Percentiles rank a stretch among this genome's conserved stretches.
phyloP scores from a whole-genome alignment of 2,888 invertebrate genomes.

The Drosophila monieri region DNA sequence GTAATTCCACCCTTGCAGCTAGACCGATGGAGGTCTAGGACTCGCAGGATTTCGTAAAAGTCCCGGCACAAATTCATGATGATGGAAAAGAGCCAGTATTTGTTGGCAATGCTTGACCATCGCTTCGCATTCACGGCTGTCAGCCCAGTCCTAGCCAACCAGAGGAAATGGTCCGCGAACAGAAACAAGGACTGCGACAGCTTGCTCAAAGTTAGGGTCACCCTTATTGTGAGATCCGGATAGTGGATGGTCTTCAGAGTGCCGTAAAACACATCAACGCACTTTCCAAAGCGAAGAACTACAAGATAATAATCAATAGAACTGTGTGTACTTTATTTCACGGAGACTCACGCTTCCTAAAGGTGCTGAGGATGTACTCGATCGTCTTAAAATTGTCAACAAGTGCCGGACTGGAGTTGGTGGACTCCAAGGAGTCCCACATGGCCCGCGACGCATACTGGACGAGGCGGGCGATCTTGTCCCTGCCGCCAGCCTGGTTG shows the following conservation, averaged over 20 bases:
- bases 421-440: conserved; percentile 90
- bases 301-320: not conserved
- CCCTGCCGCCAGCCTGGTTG: conserved; percentile 81
- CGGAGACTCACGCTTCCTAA: conserved; percentile 90
- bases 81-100: conserved; percentile 94
- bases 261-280: conserved; percentile 91
- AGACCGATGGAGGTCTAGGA: conserved; percentile 86
- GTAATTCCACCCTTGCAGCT: conserved; percentile 82
- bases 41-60: conserved; percentile 91
- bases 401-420: conserved; percentile 86
- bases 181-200: conserved; percentile 91
- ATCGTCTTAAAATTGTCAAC: conserved; percentile 91
- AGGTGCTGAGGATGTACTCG: conserved; percentile 92
- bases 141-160: conserved; percentile 90
- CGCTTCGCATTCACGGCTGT: conserved; percentile 88
- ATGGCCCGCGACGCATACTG: conserved; percentile 92
- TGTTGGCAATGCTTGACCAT: conserved; percentile 90
- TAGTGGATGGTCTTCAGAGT: conserved; percentile 89
- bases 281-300: conserved; percentile 95
- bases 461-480: conserved; percentile 87
- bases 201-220: conserved; percentile 91
- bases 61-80: conserved; percentile 92
- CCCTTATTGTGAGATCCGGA: conserved; percentile 88
- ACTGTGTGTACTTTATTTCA: not conserved
- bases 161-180: conserved; percentile 93